A percentile compares a stretch with the other conserved stretches of the same genome.
Evolutionary conservation across 1,140 invertebrate species (phyloP).

Genomic region (Drosophila neocordata): DNA sequence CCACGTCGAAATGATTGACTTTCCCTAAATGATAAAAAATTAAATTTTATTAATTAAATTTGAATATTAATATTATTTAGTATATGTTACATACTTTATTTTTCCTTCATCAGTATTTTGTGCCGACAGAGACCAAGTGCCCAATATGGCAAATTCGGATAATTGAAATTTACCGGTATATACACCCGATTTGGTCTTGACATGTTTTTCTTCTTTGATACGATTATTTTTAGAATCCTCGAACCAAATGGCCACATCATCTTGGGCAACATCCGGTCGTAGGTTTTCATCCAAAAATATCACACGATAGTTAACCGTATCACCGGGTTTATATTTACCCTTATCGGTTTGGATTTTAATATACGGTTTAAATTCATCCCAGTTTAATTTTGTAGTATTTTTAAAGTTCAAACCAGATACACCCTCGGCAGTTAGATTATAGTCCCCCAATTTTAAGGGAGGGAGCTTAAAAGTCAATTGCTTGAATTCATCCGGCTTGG

Average conservation of each 20-base stretch:
- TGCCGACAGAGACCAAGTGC: slow-evolving; percentile 89
- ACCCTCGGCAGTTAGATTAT: slow-evolving; percentile 90
- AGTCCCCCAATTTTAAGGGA: slow-evolving; percentile 90
- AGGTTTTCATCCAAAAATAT: slow-evolving; percentile 91
- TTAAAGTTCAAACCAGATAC: slow-evolving; percentile 92
- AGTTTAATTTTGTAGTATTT: slow-evolving; percentile 96
- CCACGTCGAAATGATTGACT: not conserved
- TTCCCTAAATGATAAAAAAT: not conserved
- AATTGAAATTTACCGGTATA: slow-evolving; percentile 89
- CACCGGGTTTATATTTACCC: slow-evolving; percentile 95
- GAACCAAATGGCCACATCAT: slow-evolving; percentile 84
- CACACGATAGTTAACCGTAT: slow-evolving; percentile 93
- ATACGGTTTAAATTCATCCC: slow-evolving; percentile 86
- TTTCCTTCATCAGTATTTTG: slow-evolving; percentile 40
- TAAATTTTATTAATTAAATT: not conserved
- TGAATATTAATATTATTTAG: too few species aligned
- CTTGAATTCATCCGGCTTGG: slow-evolving; percentile 86
- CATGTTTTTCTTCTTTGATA: slow-evolving; percentile 90
- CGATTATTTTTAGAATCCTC: slow-evolving; percentile 74
- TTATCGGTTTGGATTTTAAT: slow-evolving; percentile 97
- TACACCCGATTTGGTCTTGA: slow-evolving; percentile 88
- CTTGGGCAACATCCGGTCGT: slow-evolving; percentile 88
- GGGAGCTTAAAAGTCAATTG: slow-evolving; percentile 89
- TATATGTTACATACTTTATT: not conserved
- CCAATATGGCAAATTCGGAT: slow-evolving; percentile 92